Evolutionary conservation across 2,888 invertebrate species (phyloP), one percentile per base, ranked within the genome.

Genomic region (Podabrus alpinus): DNA sequence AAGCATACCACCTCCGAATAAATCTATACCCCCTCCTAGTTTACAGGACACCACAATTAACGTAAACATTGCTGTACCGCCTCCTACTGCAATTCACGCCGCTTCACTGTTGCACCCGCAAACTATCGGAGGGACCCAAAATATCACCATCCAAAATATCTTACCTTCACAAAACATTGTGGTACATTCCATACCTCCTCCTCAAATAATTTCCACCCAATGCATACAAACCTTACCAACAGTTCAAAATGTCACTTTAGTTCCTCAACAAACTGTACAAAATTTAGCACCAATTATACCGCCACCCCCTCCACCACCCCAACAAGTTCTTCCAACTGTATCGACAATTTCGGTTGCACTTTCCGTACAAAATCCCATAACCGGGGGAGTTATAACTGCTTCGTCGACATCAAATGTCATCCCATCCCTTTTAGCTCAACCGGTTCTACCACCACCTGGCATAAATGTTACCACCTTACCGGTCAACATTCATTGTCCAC

Each of bases 1-100:
- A 79, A 87, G 86, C 79, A 84, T 87, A n/a, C 87, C 88, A 3
- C 87, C 87, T 4, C 87, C 87, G 3, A 87, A 88, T 79, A 88
- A 87, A 78, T 86, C 86, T 3, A 82, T 88, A 10, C 87, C 88
- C 2, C 88, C 88, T 3, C 88, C 88, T 2, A 84, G 78, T 73
- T 77, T 86, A 62, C 74, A 82, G 13, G 85, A 85, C 15, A 77
- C 80, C 29, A 73, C 77, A n/a, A 77, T 82, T 68, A 82, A 80
- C 74, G 78, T 83, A 59, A 80, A 82, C 69, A 82, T 85, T 16
- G 80, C 77, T 68, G 78, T 84, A 7, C 83, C 84, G 2, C 83
- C 83, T 13, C 79, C 82, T 15, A 75, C 69, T 76, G 45, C 79
- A 78, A 69, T 69, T 66, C 71, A 80, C 70, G 79, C 82, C 4